phyloP scores from a whole-genome alignment of 2,797 vertebrate genomes.

The Cyprinodon diabolis region DNA sequence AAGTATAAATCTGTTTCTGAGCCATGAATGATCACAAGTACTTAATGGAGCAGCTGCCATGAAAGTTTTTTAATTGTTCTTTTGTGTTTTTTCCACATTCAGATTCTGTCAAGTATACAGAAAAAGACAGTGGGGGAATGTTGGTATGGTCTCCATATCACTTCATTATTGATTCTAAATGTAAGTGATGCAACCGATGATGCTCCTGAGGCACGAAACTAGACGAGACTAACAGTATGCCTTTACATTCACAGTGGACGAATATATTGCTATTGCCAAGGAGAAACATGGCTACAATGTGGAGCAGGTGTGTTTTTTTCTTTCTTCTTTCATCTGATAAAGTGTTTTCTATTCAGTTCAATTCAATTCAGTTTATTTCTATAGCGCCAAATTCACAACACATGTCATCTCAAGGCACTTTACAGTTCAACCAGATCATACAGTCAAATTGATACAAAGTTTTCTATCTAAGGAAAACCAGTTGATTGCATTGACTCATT shows the following conservation, averaged over 20 bases:
- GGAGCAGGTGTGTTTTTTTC: constrained; percentile 87
- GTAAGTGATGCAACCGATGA: constrained; percentile 78
- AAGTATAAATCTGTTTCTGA: background rate
- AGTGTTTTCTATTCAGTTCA: background rate
- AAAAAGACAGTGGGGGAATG: constrained; percentile 97
- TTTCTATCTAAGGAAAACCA: too few relatives aligned
- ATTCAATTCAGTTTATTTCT: too few relatives aligned
- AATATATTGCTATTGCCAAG: constrained; percentile 97
- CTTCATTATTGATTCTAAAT: constrained; percentile 88
- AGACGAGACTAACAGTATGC: constrained; percentile 4
- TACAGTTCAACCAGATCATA: too few relatives aligned
- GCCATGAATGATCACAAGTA: background rate
- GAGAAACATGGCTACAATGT: constrained; percentile 99
- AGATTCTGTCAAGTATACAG: constrained; percentile 92
- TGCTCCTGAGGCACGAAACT: background rate
- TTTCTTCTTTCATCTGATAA: background rate
- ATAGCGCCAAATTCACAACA: too few relatives aligned
- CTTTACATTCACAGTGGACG: constrained; percentile 87
- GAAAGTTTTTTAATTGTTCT: background rate
- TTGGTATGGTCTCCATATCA: constrained; percentile 97
- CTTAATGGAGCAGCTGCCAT: background rate
- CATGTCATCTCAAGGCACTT: too few relatives aligned
- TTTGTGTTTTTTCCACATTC: background rate
- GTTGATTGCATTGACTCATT: too few relatives aligned
- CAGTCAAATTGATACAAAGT: too few relatives aligned